These are phyloP conservation scores for Microcebus ravelobensis DNA, from an alignment of 2,113 vertebrate species.

Conservation along the genomic window DNA sequence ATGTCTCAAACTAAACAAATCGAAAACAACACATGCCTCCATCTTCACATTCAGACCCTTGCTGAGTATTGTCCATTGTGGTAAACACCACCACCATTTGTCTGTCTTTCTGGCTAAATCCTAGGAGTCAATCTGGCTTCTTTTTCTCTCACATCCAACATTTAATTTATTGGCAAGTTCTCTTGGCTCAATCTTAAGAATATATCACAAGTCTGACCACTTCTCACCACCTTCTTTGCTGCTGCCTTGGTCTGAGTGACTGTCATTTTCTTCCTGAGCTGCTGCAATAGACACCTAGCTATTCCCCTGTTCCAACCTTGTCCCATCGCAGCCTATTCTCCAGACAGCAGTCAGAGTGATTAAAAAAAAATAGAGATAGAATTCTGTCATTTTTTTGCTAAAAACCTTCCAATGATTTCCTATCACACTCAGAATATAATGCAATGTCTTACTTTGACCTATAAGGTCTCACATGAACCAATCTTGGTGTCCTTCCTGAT, in stretches of 20 bases:
- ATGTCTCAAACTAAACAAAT: neutral
- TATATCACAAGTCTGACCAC: neutral
- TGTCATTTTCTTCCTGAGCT: neutral
- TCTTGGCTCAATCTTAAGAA: neutral
- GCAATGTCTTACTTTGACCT: neutral
- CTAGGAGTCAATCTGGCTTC: neutral
- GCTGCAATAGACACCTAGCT: too few species aligned
- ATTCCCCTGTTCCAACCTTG: neutral
- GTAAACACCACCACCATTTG: neutral
- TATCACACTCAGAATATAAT: neutral
- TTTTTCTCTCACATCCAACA: neutral
- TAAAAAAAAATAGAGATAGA: neutral
- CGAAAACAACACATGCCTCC: neutral
- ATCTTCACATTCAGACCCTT: neutral
- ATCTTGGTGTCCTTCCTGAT: neutral
- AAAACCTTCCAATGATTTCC: neutral
- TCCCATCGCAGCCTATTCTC: neutral
- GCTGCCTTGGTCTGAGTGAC: neutral
- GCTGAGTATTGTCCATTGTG: neutral
- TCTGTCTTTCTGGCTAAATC: neutral
- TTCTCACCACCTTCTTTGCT: neutral
- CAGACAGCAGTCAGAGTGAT: neutral
- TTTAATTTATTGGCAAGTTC: neutral
- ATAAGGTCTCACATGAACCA: neutral
- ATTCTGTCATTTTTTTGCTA: neutral